These are phyloP conservation scores for Myoxocephalus aenaeus DNA, from an alignment of 2,797 vertebrate genomes.

Conservation along the genomic window DNA sequence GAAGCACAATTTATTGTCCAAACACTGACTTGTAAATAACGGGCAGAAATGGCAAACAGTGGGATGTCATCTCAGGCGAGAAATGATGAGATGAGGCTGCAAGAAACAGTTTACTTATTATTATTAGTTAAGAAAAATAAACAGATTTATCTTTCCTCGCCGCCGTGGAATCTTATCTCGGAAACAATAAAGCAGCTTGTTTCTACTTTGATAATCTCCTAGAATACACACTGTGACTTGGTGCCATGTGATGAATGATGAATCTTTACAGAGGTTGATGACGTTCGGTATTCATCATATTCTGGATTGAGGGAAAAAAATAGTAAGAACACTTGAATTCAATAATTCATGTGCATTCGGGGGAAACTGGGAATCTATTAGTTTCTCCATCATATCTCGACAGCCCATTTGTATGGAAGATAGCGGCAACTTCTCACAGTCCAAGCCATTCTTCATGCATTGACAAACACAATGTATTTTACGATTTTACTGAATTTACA, in stretches of 20 bases:
- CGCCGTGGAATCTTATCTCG: conserved; percentile 22
- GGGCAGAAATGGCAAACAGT: conserved; percentile 57
- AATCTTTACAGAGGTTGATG: conserved; percentile 7
- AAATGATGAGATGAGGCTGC: conserved; percentile 47
- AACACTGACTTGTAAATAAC: conserved; percentile 71
- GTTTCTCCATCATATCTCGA: conserved; percentile 31
- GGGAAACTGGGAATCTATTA: conserved; percentile 32
- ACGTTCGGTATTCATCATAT: conserved; percentile 26
- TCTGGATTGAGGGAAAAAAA: background rate
- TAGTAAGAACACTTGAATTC: conserved; percentile 26
- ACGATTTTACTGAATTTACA: conserved; percentile 50
- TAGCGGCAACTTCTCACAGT: conserved; percentile 31
- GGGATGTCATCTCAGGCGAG: conserved; percentile 48
- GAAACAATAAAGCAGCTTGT: conserved; percentile 42
- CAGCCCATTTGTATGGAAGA: conserved; percentile 47
- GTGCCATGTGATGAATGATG: conserved; percentile 34
- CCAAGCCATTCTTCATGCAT: conserved; percentile 31
- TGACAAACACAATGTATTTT: conserved; percentile 42
- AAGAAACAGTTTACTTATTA: conserved; percentile 37
- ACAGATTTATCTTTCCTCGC: conserved; percentile 16
- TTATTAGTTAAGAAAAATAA: conserved; percentile 33
- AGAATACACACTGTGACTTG: conserved; percentile 18
- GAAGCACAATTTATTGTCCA: conserved; percentile 61
- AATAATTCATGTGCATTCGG: conserved; percentile 49
- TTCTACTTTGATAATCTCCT: conserved; percentile 47